These are phyloP conservation scores for Argopecten irradians DNA, from an alignment of 1,140 invertebrate species.

Conservation along the genomic window DNA sequence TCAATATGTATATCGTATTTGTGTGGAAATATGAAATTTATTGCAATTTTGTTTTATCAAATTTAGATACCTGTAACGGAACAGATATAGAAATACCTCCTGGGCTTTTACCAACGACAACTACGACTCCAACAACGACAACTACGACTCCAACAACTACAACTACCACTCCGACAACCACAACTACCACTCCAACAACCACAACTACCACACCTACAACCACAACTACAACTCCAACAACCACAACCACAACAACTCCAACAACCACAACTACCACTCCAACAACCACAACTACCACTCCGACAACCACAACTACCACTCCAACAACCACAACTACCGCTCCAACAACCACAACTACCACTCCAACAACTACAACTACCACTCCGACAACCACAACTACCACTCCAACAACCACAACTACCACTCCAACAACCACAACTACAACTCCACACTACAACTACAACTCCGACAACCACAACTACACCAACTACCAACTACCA, in stretches of 20 bases:
- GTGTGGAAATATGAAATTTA: too few relatives aligned
- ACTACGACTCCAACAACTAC: background rate
- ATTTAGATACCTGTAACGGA: background rate
- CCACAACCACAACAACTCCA: background rate
- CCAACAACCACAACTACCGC: background rate
- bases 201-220: background rate
- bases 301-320: background rate
- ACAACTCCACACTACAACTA: conserved; percentile 12
- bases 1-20: too few relatives aligned
- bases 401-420: background rate
- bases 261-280: background rate
- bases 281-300: background rate
- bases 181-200: background rate
- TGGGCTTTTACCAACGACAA: background rate
- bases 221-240: background rate
- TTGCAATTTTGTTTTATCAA: too few relatives aligned
- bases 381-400: background rate
- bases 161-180: background rate
- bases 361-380: background rate
- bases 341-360: background rate
- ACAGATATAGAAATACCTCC: background rate
- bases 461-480: background rate
- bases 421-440: background rate
- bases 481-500: background rate
- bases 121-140: background rate